Base-by-base conservation (phyloP, 2,888 invertebrate species). In the Gymnocheta viridis region DNA sequence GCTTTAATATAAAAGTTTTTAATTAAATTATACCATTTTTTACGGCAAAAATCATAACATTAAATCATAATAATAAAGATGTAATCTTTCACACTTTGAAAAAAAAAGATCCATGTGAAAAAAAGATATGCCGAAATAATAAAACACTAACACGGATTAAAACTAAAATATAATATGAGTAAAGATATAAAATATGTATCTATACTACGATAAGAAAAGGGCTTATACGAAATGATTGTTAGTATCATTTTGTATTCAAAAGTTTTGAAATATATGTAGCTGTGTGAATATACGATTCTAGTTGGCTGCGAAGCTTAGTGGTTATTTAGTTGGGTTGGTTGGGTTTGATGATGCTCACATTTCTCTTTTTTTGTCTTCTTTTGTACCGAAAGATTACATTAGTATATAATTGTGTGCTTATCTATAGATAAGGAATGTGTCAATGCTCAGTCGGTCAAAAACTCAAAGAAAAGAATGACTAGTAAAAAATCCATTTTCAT, bases 361-460 rank as follows among this genome's bases (percentile, higher is more conserved):
- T 27, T 41, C 24, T 69, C 2, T 47, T 47, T 19, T 19, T 27
- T 38, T 22, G 0, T 14, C 17, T 5, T 49, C 17, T 38, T 4
- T 56, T 19, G 0, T 19, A 9, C 7, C 14, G 7, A 41, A 19
- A 38, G 3, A 5, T 32, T 70, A 2, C 32, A n/a, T n/a, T 27
- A 1, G 10, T 17, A 17, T 32, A 6, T 24, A n/a, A 24, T n/a
- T 22, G 14, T 10, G 32, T 72, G 1, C 14, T 4, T 69, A 6
- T n/a, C n/a, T 69, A 1, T 24, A n/a, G 35, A 29, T 41, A 44
- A 12, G 12, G 80, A n/a, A 76, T 69, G 7, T 74, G 78, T 78
- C 62, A 79, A 70, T 76, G 69, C 32, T 51, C 54, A 51, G 38
- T 82, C 64, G 77, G 77, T 82, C 77, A 77, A 72, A 66, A 72